A percentile compares a stretch with the other conserved stretches of the same genome.
Evolutionary conservation across 2,797 vertebrate species (phyloP).

Genomic region (Crypturellus tataupa): DNA sequence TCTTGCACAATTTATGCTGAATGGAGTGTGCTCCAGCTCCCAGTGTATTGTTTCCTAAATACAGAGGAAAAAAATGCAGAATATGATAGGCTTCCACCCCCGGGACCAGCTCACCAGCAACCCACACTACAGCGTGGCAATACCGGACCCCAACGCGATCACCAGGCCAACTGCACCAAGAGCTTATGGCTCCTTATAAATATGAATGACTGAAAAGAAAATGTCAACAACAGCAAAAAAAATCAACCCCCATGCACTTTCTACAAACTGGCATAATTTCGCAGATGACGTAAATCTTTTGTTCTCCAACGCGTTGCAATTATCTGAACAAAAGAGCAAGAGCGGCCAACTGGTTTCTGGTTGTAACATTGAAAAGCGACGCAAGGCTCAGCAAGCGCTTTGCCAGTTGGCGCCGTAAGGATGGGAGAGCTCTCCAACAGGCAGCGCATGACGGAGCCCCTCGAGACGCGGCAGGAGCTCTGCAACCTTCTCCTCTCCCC

Average conservation of each 20-base stretch:
- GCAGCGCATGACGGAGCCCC: slow-evolving; percentile 2
- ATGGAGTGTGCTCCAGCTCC: background rate
- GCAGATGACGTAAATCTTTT: slow-evolving; percentile 27
- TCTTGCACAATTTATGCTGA: slow-evolving; percentile 15
- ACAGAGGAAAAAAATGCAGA: background rate
- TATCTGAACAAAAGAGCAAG: slow-evolving; percentile 52
- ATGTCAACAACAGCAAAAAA: slow-evolving; percentile 3
- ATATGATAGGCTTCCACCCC: background rate
- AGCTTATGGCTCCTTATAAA: slow-evolving; percentile 3
- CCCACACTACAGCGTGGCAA: background rate
- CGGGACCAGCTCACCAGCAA: background rate
- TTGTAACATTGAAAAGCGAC: slow-evolving; percentile 16
- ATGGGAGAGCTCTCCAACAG: slow-evolving; percentile 51
- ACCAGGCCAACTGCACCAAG: background rate
- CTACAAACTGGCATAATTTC: slow-evolving; percentile 2
- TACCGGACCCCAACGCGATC: background rate
- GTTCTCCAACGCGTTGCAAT: slow-evolving; percentile 8
- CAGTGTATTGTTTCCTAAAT: background rate
- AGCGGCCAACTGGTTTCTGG: slow-evolving; percentile 42
- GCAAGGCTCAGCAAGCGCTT: slow-evolving; percentile 24
- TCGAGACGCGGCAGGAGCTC: background rate
- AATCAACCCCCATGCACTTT: background rate
- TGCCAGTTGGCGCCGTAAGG: slow-evolving; percentile 43
- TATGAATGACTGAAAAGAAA: slow-evolving; percentile 37
- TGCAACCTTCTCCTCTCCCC: background rate